A percentile compares a stretch with the other conserved stretches of the same genome.
These are phyloP conservation scores for Bactericera cockerelli DNA, from an alignment of 1,140 invertebrate species.

Conservation along the genomic window DNA sequence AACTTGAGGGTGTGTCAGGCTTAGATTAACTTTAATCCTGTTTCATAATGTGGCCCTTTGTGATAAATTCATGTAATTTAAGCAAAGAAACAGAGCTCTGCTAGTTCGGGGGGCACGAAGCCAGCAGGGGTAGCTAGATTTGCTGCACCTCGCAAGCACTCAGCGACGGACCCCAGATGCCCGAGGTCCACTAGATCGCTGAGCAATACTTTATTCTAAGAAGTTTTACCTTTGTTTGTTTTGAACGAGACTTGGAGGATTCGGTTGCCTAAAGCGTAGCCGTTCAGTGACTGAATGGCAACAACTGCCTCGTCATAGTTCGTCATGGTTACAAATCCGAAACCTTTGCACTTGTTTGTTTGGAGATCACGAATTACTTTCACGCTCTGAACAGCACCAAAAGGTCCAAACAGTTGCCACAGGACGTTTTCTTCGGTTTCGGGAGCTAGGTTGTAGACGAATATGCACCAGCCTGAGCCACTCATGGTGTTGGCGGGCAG, in stretches of 20 bases:
- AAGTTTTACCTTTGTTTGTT: conserved; percentile 81
- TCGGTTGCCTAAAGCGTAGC: conserved; percentile 90
- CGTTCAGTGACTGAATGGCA: conserved; percentile 94
- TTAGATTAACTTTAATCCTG: too few species aligned
- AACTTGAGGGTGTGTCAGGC: too few species aligned
- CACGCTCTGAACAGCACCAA: conserved; percentile 95
- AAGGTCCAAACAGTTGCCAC: conserved; percentile 98
- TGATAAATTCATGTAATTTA: too few species aligned
- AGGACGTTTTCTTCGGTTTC: conserved; percentile 97
- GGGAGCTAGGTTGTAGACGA: conserved; percentile 95
- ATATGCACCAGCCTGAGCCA: conserved; percentile 91
- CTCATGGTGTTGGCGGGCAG: conserved; percentile 65
- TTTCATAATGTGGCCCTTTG: too few species aligned
- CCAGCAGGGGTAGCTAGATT: background rate
- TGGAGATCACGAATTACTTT: conserved; percentile 95
- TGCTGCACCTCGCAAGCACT: background rate
- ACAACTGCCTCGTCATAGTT: conserved; percentile 97
- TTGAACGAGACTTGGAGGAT: conserved; percentile 98
- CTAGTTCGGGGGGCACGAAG: background rate
- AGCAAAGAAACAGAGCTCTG: conserved; percentile 7
- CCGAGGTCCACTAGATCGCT: background rate
- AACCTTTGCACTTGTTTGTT: conserved; percentile 98
- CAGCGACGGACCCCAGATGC: background rate
- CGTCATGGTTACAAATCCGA: conserved; percentile 99
- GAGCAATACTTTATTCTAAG: conserved; percentile 37